Percentiles rank a stretch among this genome's conserved stretches.
Evolutionary conservation across 2,113 vertebrate genomes (phyloP).

Genomic region (Oryctolagus cuniculus): mOryCun1.1 NC_091435.1:70207501-70208000

Average conservation of each 20-base stretch:
- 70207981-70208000: constrained; percentile 47
- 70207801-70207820: constrained; percentile 2
- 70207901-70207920: constrained; percentile 25
- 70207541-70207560: not conserved
- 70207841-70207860: constrained; percentile 40
- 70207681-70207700: not conserved
- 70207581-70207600: constrained; percentile 67
- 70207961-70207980: constrained; percentile 37
- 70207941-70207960: constrained; percentile 29
- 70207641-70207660: constrained; percentile 1
- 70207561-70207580: not conserved
- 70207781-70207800: constrained; percentile 1
- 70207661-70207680: constrained; percentile 40
- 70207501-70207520: not conserved
- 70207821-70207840: constrained; percentile 9
- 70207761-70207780: not conserved
- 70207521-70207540: not conserved
- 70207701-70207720: constrained; percentile 20
- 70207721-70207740: not conserved
- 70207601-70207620: not conserved
- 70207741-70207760: constrained; percentile 8
- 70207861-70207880: constrained; percentile 36
- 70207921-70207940: constrained; percentile 40
- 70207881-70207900: constrained; percentile 38
- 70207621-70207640: not conserved